Conservation (phyloP, 2,888 invertebrate genomes). For the Mesorhabditis spiculigera region DNA sequence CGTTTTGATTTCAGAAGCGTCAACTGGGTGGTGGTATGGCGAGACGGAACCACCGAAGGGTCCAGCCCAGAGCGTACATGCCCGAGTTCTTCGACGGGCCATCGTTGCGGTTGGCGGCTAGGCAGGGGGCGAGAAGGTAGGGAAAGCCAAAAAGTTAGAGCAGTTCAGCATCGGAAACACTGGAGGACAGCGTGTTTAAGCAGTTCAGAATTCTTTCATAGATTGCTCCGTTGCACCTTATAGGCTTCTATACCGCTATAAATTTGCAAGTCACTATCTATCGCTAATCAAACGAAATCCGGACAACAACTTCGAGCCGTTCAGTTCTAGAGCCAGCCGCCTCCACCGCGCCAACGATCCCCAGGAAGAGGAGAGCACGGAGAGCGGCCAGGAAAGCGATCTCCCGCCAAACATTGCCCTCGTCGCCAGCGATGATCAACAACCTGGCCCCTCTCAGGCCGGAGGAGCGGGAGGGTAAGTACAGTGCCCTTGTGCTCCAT, state of each 20-base stretch:
- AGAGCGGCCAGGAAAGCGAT: slow-evolving; percentile 41
- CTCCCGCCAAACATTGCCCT: slow-evolving; percentile 10
- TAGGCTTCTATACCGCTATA: no score
- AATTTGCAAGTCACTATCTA: background rate
- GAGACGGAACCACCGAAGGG: background rate
- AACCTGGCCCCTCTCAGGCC: background rate
- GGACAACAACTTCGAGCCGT: background rate
- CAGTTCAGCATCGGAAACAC: background rate
- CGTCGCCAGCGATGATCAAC: background rate
- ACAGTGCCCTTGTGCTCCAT: no score
- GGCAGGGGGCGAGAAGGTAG: background rate
- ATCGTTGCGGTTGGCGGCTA: background rate
- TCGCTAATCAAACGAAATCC: background rate
- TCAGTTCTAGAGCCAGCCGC: background rate
- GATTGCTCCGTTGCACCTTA: no score
- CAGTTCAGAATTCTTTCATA: no score
- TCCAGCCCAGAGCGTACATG: background rate
- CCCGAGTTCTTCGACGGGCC: background rate
- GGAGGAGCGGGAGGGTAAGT: slow-evolving; percentile 8
- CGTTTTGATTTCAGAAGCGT: background rate
- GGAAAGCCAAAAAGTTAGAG: background rate
- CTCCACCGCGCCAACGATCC: background rate
- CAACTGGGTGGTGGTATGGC: background rate
- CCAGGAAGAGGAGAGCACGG: slow-evolving; percentile 19
- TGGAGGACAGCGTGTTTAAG: background rate